phyloP scores from a whole-genome alignment of 2,113 vertebrate species.

The Lagopus leucura region DNA sequence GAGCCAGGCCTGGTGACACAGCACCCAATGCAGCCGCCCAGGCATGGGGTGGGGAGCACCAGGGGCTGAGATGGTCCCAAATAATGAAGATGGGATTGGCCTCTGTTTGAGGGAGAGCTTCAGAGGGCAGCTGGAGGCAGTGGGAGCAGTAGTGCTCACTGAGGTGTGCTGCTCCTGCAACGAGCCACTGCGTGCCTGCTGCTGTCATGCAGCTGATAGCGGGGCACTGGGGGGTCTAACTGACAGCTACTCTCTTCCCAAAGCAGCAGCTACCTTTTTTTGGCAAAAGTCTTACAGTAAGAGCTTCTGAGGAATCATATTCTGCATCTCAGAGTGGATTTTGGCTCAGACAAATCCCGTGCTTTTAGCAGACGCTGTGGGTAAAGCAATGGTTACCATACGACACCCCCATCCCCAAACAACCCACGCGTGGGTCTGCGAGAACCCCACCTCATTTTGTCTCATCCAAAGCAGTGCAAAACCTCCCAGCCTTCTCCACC shows the following conservation, averaged over 20 bases:
- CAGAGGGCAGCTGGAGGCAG: neutral
- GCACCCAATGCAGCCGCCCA: neutral
- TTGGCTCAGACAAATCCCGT: neutral
- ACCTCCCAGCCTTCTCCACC: too few relatives aligned
- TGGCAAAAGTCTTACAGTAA: rapidly evolving
- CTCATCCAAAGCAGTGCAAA: neutral
- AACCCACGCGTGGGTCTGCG: rapidly evolving
- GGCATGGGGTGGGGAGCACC: neutral
- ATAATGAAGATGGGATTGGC: rapidly evolving
- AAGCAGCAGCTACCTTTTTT: rapidly evolving
- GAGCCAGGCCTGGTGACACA: neutral
- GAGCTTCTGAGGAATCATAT: neutral
- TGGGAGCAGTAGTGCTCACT: rapidly evolving
- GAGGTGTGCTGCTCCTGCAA: rapidly evolving
- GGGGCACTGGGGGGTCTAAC: neutral
- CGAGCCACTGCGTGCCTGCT: rapidly evolving
- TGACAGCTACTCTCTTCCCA: neutral
- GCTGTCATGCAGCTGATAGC: rapidly evolving
- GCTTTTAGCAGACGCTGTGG: rapidly evolving
- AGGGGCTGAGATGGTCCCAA: rapidly evolving
- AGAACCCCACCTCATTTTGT: rapidly evolving
- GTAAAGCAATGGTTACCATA: neutral
- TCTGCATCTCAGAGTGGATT: neutral
- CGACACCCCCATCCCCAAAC: neutral
- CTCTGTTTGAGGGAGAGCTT: rapidly evolving